Evolutionary conservation across 1,140 invertebrate genomes (phyloP), one percentile per base, ranked within the genome.

Genomic region (Meloidogyne exigua): DNA sequence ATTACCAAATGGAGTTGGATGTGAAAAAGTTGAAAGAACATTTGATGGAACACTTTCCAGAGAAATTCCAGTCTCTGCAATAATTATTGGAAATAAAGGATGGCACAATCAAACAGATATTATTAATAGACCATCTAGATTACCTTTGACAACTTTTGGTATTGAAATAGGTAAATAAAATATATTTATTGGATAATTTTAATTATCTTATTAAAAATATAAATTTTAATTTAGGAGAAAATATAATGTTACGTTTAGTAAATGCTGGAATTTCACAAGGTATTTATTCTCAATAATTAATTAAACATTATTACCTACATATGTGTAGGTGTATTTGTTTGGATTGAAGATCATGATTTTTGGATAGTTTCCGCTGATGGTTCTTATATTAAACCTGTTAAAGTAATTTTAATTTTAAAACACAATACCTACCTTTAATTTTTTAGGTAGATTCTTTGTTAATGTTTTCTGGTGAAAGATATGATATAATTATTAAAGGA

Each of bases 251-350:
- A 28, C 83, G 84, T 10, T 74, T 87, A 25, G 82, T 87, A 2
- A 87, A 87, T 72, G 85, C 85, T n/a, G 85, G 85, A 21, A 84
- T 87, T 13, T 86, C 85, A 4, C 83, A 86, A 74, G 81, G 72
- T 73, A 64, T 7, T 25, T 3, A 32, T 32, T 32, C 28, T 32
- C 28, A 32, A 62, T 62, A n/a, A 13, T 57, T n/a, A n/a, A n/a
- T n/a, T n/a, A 21, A 63, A 72, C 2, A 25, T 63, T 5, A 13
- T 64, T 72, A 9, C 18, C 21, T 26, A n/a, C n/a, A n/a, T n/a
- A n/a, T 68, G 4, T 11, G 11, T 4, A 57, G 72, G 87, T 25
- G 39, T 86, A 11, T 77, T 86, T 69, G 65, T 86, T 25, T 80
- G 84, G 77, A 26, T 81, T 13, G 84, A 86, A 65, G 85, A 81